A percentile compares a stretch with the other conserved stretches of the same genome.
phyloP scores from a whole-genome alignment of 2,888 invertebrate species.

The Eristalinus aeneus region DNA sequence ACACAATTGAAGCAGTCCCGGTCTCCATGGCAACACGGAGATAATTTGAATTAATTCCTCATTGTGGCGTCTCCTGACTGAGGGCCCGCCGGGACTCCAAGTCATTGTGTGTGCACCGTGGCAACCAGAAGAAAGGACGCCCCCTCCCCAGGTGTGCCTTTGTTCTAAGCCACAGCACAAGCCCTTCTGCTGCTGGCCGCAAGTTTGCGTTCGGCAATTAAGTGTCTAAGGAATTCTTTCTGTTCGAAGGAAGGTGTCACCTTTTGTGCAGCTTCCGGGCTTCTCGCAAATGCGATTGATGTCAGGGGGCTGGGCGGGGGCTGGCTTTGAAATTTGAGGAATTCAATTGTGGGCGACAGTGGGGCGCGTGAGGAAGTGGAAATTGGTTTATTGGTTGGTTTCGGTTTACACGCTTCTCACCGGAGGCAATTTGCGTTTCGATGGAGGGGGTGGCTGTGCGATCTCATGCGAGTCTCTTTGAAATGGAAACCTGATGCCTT shows the following conservation, averaged over 20 bases:
- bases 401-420: not conserved
- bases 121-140: not conserved
- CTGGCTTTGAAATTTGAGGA: not conserved
- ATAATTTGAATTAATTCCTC: conserved; percentile 53
- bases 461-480: not conserved
- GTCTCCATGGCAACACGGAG: conserved; percentile 36
- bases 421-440: too few relatives aligned
- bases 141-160: not conserved
- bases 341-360: not conserved
- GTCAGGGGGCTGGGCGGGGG: not conserved
- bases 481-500: not conserved
- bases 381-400: not conserved
- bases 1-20: not conserved
- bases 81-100: conserved; percentile 40
- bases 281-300: conserved; percentile 5
- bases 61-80: conserved; percentile 44
- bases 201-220: conserved; percentile 52
- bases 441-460: not conserved
- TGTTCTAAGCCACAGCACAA: conserved; percentile 29
- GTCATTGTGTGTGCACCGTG: conserved; percentile 36
- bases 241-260: not conserved
- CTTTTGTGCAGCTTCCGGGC: conserved; percentile 19
- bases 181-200: conserved; percentile 43
- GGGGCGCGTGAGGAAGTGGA: too few relatives aligned
- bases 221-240: conserved; percentile 24